Evolutionary conservation across 1,140 invertebrate genomes (phyloP).

Genomic region (Spodoptera litura): DNA sequence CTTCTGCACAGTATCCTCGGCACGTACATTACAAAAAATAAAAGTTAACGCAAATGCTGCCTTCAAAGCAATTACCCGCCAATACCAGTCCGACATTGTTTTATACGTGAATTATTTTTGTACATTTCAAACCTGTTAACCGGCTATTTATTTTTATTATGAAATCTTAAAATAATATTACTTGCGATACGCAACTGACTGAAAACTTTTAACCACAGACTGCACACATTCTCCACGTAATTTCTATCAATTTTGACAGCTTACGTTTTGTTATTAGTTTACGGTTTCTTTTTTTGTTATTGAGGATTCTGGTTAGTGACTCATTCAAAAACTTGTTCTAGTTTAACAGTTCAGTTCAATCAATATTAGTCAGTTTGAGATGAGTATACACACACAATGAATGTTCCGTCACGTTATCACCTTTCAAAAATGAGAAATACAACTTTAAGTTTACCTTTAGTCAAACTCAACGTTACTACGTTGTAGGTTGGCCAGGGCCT

Average conservation of each 20-base stretch:
- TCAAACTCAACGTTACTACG: too few relatives aligned
- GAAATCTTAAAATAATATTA: constrained; percentile 62
- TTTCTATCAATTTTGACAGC: constrained; percentile 35
- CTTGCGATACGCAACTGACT: constrained; percentile 29
- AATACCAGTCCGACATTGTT: constrained; percentile 82
- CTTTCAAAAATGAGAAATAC: too few relatives aligned
- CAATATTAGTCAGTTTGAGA: too few relatives aligned
- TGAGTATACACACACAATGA: too few relatives aligned
- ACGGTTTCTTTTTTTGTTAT: constrained; percentile 7
- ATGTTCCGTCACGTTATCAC: too few relatives aligned
- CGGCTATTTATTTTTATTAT: constrained; percentile 67
- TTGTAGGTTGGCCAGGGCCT: too few relatives aligned
- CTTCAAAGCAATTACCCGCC: constrained; percentile 74
- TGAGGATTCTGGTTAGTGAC: constrained; percentile 8
- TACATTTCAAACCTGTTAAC: constrained; percentile 72
- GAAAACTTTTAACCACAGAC: constrained; percentile 36
- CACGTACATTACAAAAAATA: constrained; percentile 72
- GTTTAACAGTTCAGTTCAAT: not conserved
- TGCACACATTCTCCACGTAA: constrained; percentile 49
- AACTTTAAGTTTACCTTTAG: too few relatives aligned
- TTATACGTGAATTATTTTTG: constrained; percentile 74
- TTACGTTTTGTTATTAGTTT: constrained; percentile 6
- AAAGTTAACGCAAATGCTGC: constrained; percentile 73
- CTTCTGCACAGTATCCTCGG: constrained; percentile 75
- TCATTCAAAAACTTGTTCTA: constrained; percentile 11